phyloP scores from a whole-genome alignment of 1,140 invertebrate species.

The Heliconius himera region DNA sequence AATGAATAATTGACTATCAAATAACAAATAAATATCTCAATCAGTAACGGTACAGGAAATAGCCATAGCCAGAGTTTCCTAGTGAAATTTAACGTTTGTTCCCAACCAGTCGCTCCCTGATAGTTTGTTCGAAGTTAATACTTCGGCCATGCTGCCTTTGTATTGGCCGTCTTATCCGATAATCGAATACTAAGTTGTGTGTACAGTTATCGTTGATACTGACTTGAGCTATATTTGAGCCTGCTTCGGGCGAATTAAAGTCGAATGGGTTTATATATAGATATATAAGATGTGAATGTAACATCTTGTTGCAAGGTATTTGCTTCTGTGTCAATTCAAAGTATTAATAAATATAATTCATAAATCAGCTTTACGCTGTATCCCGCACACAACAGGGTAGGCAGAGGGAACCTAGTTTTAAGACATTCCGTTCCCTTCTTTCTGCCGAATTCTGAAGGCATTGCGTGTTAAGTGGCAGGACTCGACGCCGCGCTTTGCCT shows the following conservation, averaged over 20 bases:
- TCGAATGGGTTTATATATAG: neutral
- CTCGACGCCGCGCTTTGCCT: too few species aligned
- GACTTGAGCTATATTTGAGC: conserved; percentile 30
- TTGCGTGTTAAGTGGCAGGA: too few species aligned
- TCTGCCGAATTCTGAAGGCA: too few species aligned
- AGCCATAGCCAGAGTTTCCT: conserved; percentile 27
- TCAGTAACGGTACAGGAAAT: conserved; percentile 35
- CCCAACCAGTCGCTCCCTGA: conserved; percentile 32
- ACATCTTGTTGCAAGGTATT: neutral
- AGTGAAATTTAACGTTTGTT: conserved; percentile 42
- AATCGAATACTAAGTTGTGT: conserved; percentile 46
- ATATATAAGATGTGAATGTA: neutral
- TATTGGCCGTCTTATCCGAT: conserved; percentile 42
- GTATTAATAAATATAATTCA: too few species aligned
- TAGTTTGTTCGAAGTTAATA: conserved; percentile 41
- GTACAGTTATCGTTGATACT: conserved; percentile 39
- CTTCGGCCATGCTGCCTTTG: conserved; percentile 36
- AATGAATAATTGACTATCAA: neutral
- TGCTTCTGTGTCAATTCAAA: neutral
- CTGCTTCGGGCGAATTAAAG: conserved; percentile 1
- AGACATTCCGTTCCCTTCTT: too few species aligned
- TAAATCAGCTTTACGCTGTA: too few species aligned
- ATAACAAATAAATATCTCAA: conserved; percentile 28
- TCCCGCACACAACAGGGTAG: too few species aligned
- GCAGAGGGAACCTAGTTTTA: too few species aligned